Evolutionary conservation across 2,888 invertebrate genomes (phyloP).

Genomic region (Heliconius hortense): DNA sequence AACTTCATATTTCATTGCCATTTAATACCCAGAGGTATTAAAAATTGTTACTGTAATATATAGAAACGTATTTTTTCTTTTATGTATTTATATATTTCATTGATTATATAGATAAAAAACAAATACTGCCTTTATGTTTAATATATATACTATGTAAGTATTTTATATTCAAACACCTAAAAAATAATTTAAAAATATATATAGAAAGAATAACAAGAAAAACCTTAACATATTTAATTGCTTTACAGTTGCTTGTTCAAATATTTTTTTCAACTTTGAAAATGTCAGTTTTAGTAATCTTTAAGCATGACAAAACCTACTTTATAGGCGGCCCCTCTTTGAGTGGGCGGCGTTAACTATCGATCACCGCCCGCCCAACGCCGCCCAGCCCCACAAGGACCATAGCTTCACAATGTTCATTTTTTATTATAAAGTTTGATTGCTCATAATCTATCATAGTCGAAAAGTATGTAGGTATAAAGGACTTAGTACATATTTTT

Average conservation of each 20-base stretch:
- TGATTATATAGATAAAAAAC: neutral
- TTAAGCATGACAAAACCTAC: constrained; percentile 27
- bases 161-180: too few species aligned
- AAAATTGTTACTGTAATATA: neutral
- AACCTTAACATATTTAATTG: neutral
- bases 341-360: constrained; percentile 55
- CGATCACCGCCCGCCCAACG: constrained; percentile 67
- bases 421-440: constrained; percentile 71
- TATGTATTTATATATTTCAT: neutral
- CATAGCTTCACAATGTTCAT: constrained; percentile 57
- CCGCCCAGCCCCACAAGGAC: constrained; percentile 59
- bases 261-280: neutral
- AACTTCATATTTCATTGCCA: constrained; percentile 27
- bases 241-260: neutral
- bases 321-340: constrained; percentile 41
- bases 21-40: neutral
- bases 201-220: too few species aligned
- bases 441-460: constrained; percentile 45
- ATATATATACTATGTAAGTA: neutral
- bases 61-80: neutral
- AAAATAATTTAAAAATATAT: too few species aligned
- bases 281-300: constrained; percentile 25
- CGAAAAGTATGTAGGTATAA: neutral
- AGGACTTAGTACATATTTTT: neutral
- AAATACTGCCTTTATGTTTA: neutral